Evolutionary conservation across 2,797 vertebrate genomes (phyloP), one percentile per base, ranked within the genome.

Genomic region (Pitangus sulphuratus): DNA sequence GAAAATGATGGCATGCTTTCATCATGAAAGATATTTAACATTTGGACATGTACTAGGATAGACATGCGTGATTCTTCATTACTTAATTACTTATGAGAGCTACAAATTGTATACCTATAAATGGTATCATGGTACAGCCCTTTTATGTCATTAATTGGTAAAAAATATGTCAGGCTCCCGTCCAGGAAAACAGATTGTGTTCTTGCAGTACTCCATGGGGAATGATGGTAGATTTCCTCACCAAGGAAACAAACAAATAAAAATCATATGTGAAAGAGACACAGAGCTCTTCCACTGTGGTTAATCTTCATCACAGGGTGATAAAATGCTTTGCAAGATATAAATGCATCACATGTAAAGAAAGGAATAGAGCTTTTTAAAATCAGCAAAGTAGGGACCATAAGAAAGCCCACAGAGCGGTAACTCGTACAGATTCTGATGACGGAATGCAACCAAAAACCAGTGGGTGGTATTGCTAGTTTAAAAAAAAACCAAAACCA

Each of bases 1-100:
- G 45, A 80, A 58, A 65, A 66, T 0, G 0, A 35, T 16, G 54
- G 2, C 35, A 39, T 44, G 77, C 15, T 8, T 56, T 9, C 4
- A 22, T 37, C 6, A 39, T 4, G 2, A 17, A 68, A 68, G 7
- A 53, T 40, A 61, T 39, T 72, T 69, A 83, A 57, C 6, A 16
- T 90, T 77, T 48, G 30, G 15, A 54, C 15, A 74, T 26, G 3
- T 77, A n/a, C 1, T 5, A 47, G 5, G 31, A 9, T 50, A 72
- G n/a, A 35, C 30, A 2, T 35, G 3, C 7, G 20, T 51, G 11
- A 26, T 54, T 64, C 31, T 9, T 65, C 31, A 22, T 57, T 48
- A 42, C 9, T 61, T 76, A 81, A 47, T 50, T 61, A 42, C 14
- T 82, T 91, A 35, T 33, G 39, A 69, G 24, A 42, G 6, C 33